Conservation (phyloP, 2,113 vertebrate species). For the Antechinus stuartii region DNA sequence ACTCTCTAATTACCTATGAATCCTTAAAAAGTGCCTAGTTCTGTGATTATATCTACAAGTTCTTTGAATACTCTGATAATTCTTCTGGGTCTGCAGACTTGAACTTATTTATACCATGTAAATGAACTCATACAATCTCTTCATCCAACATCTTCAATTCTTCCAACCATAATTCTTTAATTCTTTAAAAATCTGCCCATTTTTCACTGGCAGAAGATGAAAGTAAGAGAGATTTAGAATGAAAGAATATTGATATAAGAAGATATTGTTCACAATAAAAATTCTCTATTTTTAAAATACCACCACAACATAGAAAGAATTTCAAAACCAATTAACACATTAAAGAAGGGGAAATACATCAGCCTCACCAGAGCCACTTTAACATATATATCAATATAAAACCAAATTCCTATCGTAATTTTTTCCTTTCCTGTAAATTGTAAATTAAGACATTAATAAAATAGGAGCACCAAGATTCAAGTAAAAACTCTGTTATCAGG, state of each 20-base stretch:
- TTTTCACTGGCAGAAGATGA: conserved; percentile 31
- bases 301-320: conserved; percentile 42
- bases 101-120: conserved; percentile 61
- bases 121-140: conserved; percentile 54
- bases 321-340: conserved; percentile 50
- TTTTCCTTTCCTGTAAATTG: background rate
- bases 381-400: conserved; percentile 11
- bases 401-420: conserved; percentile 22
- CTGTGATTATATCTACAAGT: background rate
- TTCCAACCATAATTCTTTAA: conserved; percentile 45
- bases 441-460: background rate
- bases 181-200: conserved; percentile 46
- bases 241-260: conserved; percentile 51
- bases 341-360: background rate
- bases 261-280: conserved; percentile 45
- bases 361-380: conserved; percentile 40
- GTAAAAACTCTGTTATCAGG: too few relatives aligned
- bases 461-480: too few relatives aligned
- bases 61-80: background rate
- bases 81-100: conserved; percentile 49
- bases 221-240: conserved; percentile 50
- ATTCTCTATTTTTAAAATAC: conserved; percentile 53
- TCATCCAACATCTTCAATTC: conserved; percentile 59
- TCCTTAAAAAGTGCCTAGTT: background rate
- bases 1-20: background rate